Evolutionary conservation across 1,140 invertebrate genomes (phyloP).

Genomic region (Ganaspis sp.): DNA sequence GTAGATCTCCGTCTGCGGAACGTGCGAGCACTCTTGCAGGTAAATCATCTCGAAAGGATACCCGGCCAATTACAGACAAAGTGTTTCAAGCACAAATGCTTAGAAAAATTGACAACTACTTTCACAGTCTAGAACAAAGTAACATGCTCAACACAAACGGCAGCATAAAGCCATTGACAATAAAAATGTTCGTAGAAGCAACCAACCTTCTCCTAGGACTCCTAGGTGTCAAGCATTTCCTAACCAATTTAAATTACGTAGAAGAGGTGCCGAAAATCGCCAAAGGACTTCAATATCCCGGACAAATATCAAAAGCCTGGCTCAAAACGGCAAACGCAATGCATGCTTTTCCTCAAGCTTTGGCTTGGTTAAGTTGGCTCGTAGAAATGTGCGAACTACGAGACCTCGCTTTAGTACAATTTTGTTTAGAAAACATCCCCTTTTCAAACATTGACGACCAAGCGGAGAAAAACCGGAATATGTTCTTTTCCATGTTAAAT

Average conservation of each 20-base stretch:
- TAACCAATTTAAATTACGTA: slow-evolving; percentile 66
- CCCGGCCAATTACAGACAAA: slow-evolving; percentile 66
- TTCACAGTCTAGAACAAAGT: slow-evolving; percentile 51
- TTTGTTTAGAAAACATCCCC: slow-evolving; percentile 49
- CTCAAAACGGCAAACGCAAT: slow-evolving; percentile 78
- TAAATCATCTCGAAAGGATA: slow-evolving; percentile 65
- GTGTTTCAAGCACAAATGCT: slow-evolving; percentile 63
- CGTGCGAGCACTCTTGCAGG: slow-evolving; percentile 52
- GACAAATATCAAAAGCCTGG: slow-evolving; percentile 78
- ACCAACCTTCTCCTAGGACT: slow-evolving; percentile 58
- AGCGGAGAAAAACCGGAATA: slow-evolving; percentile 47
- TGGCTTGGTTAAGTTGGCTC: slow-evolving; percentile 78
- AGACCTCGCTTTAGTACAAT: slow-evolving; percentile 37
- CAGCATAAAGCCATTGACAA: slow-evolving; percentile 66
- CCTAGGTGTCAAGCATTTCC: slow-evolving; percentile 56
- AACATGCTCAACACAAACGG: slow-evolving; percentile 63
- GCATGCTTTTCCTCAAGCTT: slow-evolving; percentile 78
- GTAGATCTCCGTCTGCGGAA: slow-evolving; percentile 63
- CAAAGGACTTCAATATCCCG: slow-evolving; percentile 78
- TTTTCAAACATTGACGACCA: slow-evolving; percentile 49
- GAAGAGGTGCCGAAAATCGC: slow-evolving; percentile 75
- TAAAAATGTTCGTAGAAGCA: slow-evolving; percentile 69
- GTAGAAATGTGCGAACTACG: slow-evolving; percentile 66
- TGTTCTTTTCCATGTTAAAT: slow-evolving; percentile 50
- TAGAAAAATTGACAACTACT: slow-evolving; percentile 65